A percentile compares a stretch with the other conserved stretches of the same genome.
Evolutionary conservation across 2,797 vertebrate species (phyloP).

Genomic region (Sparus aurata): DNA sequence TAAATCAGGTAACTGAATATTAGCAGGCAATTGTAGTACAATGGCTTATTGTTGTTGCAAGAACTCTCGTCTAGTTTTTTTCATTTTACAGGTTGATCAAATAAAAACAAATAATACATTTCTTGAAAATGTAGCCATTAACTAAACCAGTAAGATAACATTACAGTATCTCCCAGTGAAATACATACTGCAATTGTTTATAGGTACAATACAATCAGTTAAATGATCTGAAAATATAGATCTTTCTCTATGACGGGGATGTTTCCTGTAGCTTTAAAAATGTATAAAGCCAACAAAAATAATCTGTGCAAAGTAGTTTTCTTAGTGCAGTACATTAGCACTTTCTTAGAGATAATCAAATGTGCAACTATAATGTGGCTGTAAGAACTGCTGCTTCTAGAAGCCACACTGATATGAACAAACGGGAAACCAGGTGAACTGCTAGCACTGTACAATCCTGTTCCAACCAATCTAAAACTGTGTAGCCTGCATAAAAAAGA

Average conservation of each 20-base stretch:
- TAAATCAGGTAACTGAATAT: conserved; percentile 54
- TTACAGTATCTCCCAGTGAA: conserved; percentile 64
- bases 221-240: conserved; percentile 82
- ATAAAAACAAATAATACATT: conserved; percentile 56
- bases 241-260: conserved; percentile 72
- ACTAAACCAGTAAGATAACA: conserved; percentile 60
- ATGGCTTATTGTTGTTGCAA: conserved; percentile 55
- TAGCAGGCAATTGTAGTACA: conserved; percentile 54
- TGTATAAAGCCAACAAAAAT: conserved; percentile 72
- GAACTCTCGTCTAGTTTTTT: conserved; percentile 21
- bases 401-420: conserved; percentile 61
- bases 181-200: conserved; percentile 73
- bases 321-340: conserved; percentile 67
- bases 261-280: conserved; percentile 73
- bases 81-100: conserved; percentile 39
- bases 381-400: conserved; percentile 63
- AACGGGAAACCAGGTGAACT: conserved; percentile 61
- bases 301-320: conserved; percentile 80
- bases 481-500: conserved; percentile 50
- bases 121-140: conserved; percentile 55
- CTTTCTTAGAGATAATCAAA: conserved; percentile 71
- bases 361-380: conserved; percentile 78
- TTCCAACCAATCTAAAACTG: conserved; percentile 61
- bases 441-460: conserved; percentile 61
- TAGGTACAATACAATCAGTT: conserved; percentile 80